Base-by-base conservation (phyloP, 2,888 invertebrate species). In the Drosophila silvestris region DNA sequence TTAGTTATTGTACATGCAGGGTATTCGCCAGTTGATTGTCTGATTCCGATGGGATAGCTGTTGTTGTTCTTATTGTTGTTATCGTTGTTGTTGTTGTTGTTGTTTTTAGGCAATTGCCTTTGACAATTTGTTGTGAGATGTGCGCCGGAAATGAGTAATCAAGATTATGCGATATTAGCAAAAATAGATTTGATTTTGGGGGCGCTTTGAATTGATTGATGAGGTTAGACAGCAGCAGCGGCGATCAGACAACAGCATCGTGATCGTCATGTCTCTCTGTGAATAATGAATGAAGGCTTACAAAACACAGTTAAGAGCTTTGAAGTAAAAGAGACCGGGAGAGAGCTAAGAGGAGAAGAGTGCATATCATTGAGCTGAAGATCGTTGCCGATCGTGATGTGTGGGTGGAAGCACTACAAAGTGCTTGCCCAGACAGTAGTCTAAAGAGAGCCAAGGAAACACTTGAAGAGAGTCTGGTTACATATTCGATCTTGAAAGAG, bases 121-220 rank as follows among this genome's bases (percentile, higher is more conserved):
- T 81, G 87, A 79, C 80, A 89, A 82, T 82, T 84, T 74, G 82
- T 78, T 77, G 70, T 81, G 77, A 77, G 89, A 81, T 83, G 82
- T 79, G 83, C 87, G 77, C 84, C 86, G 86, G 86, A 87, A 87
- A 87, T 87, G 88, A 88, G 83, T 89, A 88, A 87, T 87, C 88
- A 87, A 89, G 90, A 87, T 87, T 86, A 81, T 89, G 82, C 72
- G 87, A 89, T 85, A 89, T 85, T 85, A 84, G 85, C 85, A 75
- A 86, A 85, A 89, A 86, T 77, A 83, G 81, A 85, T 83, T 89
- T 79, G 89, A 86, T 84, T 89, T 85, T 86, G 80, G 75, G 82
- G 68, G 70, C 72, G 76, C 81, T 77, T 77, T 73, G 58, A 70
- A 82, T 85, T 85, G 85, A 85, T 85, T 82, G 85, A 85, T 89